Conservation (phyloP, 2,113 vertebrate genomes). For the Geococcyx californianus region DNA sequence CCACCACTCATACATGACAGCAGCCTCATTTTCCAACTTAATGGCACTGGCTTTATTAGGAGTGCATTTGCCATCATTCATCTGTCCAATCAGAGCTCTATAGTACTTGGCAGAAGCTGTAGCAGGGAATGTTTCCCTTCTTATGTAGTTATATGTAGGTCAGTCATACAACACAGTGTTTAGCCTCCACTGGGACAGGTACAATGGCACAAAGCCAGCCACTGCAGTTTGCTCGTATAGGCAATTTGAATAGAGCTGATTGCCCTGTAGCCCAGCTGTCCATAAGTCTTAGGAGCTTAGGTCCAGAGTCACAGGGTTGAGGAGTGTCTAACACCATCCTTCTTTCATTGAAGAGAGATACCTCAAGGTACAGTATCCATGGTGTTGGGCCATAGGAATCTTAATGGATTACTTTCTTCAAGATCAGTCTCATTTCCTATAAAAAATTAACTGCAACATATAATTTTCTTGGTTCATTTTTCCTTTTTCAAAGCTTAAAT, state of each 20-base stretch:
- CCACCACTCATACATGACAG: slow-evolving; percentile 58
- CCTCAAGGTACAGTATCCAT: not conserved
- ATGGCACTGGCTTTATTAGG: slow-evolving; percentile 44
- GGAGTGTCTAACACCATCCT: not conserved
- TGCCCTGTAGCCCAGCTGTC: not conserved
- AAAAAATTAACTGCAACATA: not conserved
- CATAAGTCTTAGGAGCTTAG: not conserved
- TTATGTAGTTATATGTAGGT: slow-evolving; percentile 62
- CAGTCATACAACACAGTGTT: slow-evolving; percentile 43
- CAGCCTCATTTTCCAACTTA: slow-evolving; percentile 60
- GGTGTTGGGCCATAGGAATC: not conserved
- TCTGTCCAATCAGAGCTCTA: slow-evolving; percentile 52
- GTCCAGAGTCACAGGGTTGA: not conserved
- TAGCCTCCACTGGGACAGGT: slow-evolving; percentile 39
- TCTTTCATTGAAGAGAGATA: not conserved
- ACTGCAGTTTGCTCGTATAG: not conserved
- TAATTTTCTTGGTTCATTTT: not conserved
- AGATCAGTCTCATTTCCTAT: not conserved
- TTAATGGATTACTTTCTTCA: not conserved
- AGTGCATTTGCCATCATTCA: slow-evolving; percentile 37
- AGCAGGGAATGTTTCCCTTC: slow-evolving; percentile 31
- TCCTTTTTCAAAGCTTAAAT: not conserved
- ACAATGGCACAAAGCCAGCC: not conserved
- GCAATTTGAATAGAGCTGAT: not conserved
- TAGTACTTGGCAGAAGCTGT: slow-evolving; percentile 41